Conservation (phyloP, 2,113 vertebrate species). For the Oreocharis arfaki region DNA sequence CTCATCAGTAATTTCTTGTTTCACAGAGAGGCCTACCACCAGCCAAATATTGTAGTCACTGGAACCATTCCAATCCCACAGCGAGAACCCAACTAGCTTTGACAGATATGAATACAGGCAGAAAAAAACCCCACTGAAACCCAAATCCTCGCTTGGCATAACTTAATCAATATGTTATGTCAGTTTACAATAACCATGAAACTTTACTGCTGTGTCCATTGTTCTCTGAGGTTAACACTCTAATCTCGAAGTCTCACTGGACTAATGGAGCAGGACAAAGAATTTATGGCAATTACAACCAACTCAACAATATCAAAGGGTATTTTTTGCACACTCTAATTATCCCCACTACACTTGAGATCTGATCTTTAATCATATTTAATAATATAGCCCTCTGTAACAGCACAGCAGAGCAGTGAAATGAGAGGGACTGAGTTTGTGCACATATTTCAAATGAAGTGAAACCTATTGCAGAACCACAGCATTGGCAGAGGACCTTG, state of each 20-base stretch:
- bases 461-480: not conserved
- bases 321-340: not conserved
- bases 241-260: not conserved
- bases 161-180: not conserved
- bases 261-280: not conserved
- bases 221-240: not conserved
- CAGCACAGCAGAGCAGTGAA: not conserved
- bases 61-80: not conserved
- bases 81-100: not conserved
- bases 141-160: not conserved
- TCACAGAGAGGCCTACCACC: not conserved
- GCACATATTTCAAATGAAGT: not conserved
- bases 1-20: not conserved
- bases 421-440: not conserved
- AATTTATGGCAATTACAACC: not conserved
- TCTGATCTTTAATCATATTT: not conserved
- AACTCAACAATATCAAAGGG: not conserved
- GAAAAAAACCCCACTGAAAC: not conserved
- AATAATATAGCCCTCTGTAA: not conserved
- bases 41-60: not conserved
- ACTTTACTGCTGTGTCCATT: not conserved
- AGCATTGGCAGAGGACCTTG: not conserved
- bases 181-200: not conserved
- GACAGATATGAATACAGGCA: not conserved
- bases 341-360: not conserved